Conservation (phyloP, 2,113 vertebrate species). For the Sinosuthora webbiana region DNA sequence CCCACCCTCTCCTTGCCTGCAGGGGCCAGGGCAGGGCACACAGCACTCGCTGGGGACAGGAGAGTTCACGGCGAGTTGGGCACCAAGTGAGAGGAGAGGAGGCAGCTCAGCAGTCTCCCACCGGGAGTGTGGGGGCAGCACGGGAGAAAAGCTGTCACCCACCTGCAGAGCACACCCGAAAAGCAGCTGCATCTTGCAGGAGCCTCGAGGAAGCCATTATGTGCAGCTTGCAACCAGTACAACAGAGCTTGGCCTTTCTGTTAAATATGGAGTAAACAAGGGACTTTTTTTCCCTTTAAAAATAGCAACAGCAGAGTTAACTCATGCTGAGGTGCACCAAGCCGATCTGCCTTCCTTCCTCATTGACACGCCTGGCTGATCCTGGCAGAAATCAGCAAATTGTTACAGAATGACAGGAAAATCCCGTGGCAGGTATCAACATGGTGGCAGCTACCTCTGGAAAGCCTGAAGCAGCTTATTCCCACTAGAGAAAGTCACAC, state of each 20-base stretch:
- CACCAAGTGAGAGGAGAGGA: background rate
- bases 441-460: background rate
- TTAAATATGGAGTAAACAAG: rapidly evolving
- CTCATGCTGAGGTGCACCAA: background rate
- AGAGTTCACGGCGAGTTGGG: rapidly evolving
- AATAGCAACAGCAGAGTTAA: slow-evolving; percentile 18
- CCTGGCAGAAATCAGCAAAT: background rate
- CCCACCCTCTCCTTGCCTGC: rapidly evolving
- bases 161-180: background rate
- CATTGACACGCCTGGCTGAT: background rate
- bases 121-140: rapidly evolving
- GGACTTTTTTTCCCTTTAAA: background rate
- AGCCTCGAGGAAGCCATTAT: background rate
- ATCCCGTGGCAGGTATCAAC: background rate
- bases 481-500: background rate
- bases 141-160: rapidly evolving
- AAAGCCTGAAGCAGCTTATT: background rate
- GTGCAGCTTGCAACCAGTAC: background rate
- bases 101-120: background rate
- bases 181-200: background rate
- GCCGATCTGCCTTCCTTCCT: background rate
- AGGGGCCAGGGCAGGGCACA: rapidly evolving
- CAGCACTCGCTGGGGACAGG: rapidly evolving
- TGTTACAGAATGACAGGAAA: background rate
- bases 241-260: background rate